Evolutionary conservation across 2,888 invertebrate species (phyloP).

Genomic region (Hypomecis punctinalis): DNA sequence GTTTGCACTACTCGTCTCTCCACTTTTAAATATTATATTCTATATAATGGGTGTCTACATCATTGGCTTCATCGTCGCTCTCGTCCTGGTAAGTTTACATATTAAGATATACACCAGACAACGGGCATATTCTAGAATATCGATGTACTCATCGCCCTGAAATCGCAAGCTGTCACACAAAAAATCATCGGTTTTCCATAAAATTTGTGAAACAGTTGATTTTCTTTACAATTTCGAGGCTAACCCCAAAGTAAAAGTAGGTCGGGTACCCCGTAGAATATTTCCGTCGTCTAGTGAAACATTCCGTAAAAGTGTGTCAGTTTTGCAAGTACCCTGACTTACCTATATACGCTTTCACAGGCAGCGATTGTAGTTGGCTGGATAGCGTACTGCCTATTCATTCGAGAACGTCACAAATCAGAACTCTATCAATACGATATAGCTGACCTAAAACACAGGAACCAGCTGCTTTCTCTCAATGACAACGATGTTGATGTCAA

Average conservation of each 20-base stretch:
- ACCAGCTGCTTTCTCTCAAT: constrained; percentile 56
- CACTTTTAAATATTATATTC: constrained; percentile 40
- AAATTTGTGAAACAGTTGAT: too few relatives aligned
- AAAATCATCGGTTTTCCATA: too few relatives aligned
- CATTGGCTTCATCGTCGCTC: constrained; percentile 69
- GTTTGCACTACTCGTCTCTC: constrained; percentile 65
- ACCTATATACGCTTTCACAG: constrained; percentile 50
- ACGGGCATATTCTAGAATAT: too few relatives aligned
- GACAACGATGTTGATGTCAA: constrained; percentile 47
- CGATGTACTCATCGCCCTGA: too few relatives aligned
- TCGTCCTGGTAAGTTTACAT: constrained; percentile 70
- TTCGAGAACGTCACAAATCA: constrained; percentile 71
- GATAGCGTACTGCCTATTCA: constrained; percentile 79
- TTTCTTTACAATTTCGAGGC: too few relatives aligned
- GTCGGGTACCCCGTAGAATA: too few relatives aligned
- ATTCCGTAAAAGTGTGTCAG: constrained; percentile 11
- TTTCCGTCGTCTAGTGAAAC: too few relatives aligned
- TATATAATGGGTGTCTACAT: constrained; percentile 66
- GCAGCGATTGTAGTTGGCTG: constrained; percentile 67
- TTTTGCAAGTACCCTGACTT: constrained; percentile 14
- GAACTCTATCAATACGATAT: constrained; percentile 68
- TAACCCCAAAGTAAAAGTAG: too few relatives aligned
- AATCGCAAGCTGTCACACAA: too few relatives aligned
- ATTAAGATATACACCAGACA: background rate
- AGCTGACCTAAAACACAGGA: constrained; percentile 63